Base-by-base conservation (phyloP, 2,113 vertebrate genomes). In the Mastomys coucha region DNA sequence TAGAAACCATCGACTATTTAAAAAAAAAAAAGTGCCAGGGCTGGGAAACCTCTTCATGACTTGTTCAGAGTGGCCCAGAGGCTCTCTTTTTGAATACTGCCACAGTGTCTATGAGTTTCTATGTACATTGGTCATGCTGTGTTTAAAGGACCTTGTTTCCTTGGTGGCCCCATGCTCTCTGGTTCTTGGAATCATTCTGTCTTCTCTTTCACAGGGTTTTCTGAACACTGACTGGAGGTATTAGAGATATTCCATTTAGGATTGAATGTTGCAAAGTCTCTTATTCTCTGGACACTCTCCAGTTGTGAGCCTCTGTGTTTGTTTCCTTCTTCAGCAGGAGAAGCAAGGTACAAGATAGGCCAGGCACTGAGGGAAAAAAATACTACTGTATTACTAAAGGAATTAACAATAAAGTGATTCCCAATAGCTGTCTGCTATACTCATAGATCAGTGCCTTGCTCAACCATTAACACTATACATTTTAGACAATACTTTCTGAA, bases 401-500 rank as follows among this genome's bases (percentile, higher is more conserved):
- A 84, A 42, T 24, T 19, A 65, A 39, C 12, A 31, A 85, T 42
- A 31, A 63, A 85, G 42, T 31, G 4, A 85, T 13, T 63, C 26
- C n/a, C 42, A 85, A 63, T 31, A 45, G 58, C 58, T 63, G 60
- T 65, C 58, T 85, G 58, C 81, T 19, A 42, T 65, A 45, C 81
- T 63, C 58, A 31, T 31, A 85, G 58, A 19, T 19, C 81, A 65
- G n/a, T 19, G 81, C 58, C 81, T 65, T 31, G 58, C 58, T 85
- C n/a, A 31, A 58, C 78, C 69, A 31, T 95, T 42, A 95, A 93
- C 8, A 53, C n/a, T 56, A 81, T 5, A 86, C 49, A 72, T 81
- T 60, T 95, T 86, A 81, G 72, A 51, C 73, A 88, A 94, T 60
- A 75, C 45, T 91, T 94, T 58, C 42, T 58, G 33, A 95, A 92